These are phyloP conservation scores for Epizoanthus scotinus DNA, from an alignment of 92 coral and sea anemone species.

Conservation along the genomic window DNA sequence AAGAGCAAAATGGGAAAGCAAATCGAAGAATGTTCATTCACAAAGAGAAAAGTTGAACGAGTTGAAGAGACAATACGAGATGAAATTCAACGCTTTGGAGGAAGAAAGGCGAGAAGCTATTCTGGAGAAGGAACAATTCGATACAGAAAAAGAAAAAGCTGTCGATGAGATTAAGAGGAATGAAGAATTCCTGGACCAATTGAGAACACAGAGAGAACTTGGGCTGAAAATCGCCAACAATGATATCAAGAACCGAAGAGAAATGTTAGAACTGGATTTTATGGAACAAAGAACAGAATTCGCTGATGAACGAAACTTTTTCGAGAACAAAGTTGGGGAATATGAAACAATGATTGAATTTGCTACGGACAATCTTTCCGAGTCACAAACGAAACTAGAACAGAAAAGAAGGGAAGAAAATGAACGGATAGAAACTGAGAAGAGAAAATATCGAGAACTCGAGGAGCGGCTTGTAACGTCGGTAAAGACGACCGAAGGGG, in stretches of 20 bases:
- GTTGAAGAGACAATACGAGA: conserved; percentile 70
- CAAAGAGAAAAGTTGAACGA: conserved; percentile 65
- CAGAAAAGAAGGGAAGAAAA: conserved; percentile 78
- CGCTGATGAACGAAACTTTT: conserved; percentile 58
- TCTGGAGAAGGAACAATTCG: conserved; percentile 76
- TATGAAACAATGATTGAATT: conserved; percentile 79
- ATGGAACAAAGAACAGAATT: conserved; percentile 65
- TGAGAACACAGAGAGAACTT: conserved; percentile 67
- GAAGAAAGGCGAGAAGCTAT: conserved; percentile 72
- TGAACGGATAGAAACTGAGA: conserved; percentile 71
- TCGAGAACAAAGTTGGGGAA: conserved; percentile 72
- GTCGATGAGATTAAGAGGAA: conserved; percentile 56
- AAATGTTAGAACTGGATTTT: conserved; percentile 80
- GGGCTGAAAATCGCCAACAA: conserved; percentile 63
- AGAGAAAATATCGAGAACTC: conserved; percentile 58
- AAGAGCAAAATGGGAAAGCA: conserved; percentile 75
- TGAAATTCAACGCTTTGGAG: conserved; percentile 71
- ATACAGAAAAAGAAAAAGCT: conserved; percentile 62
- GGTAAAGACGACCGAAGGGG: conserved; percentile 64
- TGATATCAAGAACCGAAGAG: conserved; percentile 74
- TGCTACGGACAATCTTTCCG: conserved; percentile 87
- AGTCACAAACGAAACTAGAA: conserved; percentile 73
- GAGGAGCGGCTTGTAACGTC: conserved; percentile 66
- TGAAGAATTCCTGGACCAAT: conserved; percentile 57
- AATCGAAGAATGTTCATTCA: conserved; percentile 61